Evolutionary conservation across 2,797 vertebrate species (phyloP).

Genomic region (Sandelia bainsii): DNA sequence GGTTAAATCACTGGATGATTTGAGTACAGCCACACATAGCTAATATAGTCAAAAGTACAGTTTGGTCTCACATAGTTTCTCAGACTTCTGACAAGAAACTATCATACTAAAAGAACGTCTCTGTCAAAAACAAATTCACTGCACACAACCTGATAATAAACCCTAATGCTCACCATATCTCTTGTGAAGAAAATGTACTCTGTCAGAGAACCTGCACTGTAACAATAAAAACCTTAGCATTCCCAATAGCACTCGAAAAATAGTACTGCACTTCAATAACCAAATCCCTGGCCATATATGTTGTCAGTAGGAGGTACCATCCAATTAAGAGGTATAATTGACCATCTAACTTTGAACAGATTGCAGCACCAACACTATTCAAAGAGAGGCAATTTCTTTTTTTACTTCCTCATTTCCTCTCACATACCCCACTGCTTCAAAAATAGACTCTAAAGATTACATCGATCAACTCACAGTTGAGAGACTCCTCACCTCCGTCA

Average conservation of each 20-base stretch:
- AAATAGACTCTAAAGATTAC: slow-evolving; percentile 65
- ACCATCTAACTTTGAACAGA: slow-evolving; percentile 64
- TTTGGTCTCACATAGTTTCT: slow-evolving; percentile 11
- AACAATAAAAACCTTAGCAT: slow-evolving; percentile 65
- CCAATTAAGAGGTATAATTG: slow-evolving; percentile 78
- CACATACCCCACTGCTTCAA: slow-evolving; percentile 42
- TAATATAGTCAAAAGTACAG: slow-evolving; percentile 32
- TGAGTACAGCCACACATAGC: slow-evolving; percentile 15
- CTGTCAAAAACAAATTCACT: slow-evolving; percentile 55
- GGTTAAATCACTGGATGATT: slow-evolving; percentile 32
- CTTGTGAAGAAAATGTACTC: slow-evolving; percentile 50
- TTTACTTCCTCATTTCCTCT: slow-evolving; percentile 40
- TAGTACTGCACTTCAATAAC: slow-evolving; percentile 65
- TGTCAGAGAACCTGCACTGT: slow-evolving; percentile 57
- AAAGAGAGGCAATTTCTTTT: slow-evolving; percentile 40
- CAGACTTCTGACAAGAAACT: slow-evolving; percentile 32
- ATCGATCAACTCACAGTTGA: slow-evolving; percentile 67
- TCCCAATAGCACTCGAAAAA: slow-evolving; percentile 54
- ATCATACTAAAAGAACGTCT: slow-evolving; percentile 37
- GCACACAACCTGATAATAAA: slow-evolving; percentile 64
- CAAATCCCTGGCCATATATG: slow-evolving; percentile 66
- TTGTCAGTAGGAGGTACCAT: slow-evolving; percentile 59
- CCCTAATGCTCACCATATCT: slow-evolving; percentile 44
- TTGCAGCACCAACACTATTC: slow-evolving; percentile 38
- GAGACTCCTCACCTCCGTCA: slow-evolving; percentile 47